Base-by-base conservation (phyloP, 2,888 invertebrate genomes). In the Oxytorus armatus region DNA sequence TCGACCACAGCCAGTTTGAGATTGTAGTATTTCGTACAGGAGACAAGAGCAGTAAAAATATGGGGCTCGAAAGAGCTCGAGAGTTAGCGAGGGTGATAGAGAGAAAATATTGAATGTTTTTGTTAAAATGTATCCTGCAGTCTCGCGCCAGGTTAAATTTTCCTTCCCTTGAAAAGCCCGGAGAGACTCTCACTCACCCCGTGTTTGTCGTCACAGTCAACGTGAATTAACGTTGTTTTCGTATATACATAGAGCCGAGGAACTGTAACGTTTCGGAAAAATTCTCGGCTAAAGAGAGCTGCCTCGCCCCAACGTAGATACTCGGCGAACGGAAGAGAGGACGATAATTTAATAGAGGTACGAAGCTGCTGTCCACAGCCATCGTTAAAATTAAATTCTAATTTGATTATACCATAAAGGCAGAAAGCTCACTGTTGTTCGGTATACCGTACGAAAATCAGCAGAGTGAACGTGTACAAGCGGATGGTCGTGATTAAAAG, bases 371-470 rank as follows among this genome's bases (percentile, higher is more conserved):
- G 77, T 70, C 70, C 55, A 49, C 57, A 47, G 47, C 44, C 69
- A 73, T 83, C 79, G 77, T 79, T 81, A 77, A 81, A 79, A 83
- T 83, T 81, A 72, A 77, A 83, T 61, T 77, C 39, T 79, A 83
- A 79, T 81, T 74, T 65, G 72, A 79, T 83, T 74, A 72, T 63
- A 61, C 69, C 61, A 73, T 77, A 78, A 77, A 73, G 44, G 61
- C 18, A 49, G 66, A 36, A 59, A 23, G 70, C 68, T 49, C 49
- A 25, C 42, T 10, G 47, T 42, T 49, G 39, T 59, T 68, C 14
- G 11, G 53, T 49, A 21, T 18, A n/a, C n/a, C n/a, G 33, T 1
- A 39, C 39, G 57, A 70, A 65, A 49, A 65, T 65, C 33, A 29
- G 39, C 49, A 11, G 63, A 29, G 49, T 44, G 16, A 25, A 29